Evolutionary conservation across 2,113 vertebrate genomes (phyloP), one percentile per base, ranked within the genome.

Genomic region (Oplegnathus fasciatus): DNA sequence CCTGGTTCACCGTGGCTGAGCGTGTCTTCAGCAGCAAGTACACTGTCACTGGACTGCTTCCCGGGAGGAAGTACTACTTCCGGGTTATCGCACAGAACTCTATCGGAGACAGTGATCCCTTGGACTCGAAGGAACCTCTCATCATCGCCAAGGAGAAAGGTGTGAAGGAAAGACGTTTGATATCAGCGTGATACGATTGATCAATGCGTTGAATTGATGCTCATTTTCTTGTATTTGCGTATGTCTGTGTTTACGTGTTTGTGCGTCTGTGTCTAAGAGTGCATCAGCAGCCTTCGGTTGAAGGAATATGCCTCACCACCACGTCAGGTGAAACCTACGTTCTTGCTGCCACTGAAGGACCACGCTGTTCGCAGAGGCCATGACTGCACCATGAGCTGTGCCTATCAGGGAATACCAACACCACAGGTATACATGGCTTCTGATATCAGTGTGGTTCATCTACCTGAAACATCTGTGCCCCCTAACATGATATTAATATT

Each of bases 51-150:
- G 92, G 86, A 60, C 87, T 94, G 34, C 83, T 96, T 26, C 95
- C 91, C 0, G 93, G 94, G 44, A 92, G 89, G 69, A 96, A 95
- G 86, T 94, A 91, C 82, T 96, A 85, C 83, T 96, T 96, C 94
- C 87, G 94, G 82, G 93, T 96, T 44, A 82, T 86, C 28, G 92
- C 92, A 14, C 93, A 82, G 62, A 96, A 86, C 70, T 86, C 92
- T 37, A 86, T 91, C 0, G 92, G 93, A 57, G 91, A 95, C 78
- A 91, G 89, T 0, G 88, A 95, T 54, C 92, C 94, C 0, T 76
- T 94, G 2, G 92, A 96, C 90, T 95, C 94, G 30, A 94, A 87
- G 72, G 91, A 95, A 24, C 88, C 90, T 28, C 86, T 94, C 86
- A 81, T 91, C 14, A 65, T 95, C 60, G 91, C 89, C 66, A 94